phyloP scores from a whole-genome alignment of 2,113 vertebrate species.

The Cochlearius cochlearius region DNA sequence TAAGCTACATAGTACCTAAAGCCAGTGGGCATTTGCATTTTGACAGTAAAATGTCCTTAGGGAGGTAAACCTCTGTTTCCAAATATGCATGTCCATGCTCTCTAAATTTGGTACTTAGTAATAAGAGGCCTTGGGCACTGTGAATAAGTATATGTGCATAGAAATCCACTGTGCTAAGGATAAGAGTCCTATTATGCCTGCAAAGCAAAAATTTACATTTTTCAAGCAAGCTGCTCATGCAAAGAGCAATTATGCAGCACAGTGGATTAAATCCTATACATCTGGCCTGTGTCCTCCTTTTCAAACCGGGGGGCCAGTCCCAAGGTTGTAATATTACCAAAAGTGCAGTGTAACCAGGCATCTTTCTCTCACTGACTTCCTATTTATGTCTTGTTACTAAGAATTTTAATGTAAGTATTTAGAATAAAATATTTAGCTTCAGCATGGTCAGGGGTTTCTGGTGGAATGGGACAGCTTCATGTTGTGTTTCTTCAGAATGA shows the following conservation, averaged over 20 bases:
- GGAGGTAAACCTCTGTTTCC: neutral
- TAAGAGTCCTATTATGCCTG: neutral
- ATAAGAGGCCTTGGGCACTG: neutral
- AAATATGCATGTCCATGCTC: neutral
- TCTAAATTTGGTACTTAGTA: neutral
- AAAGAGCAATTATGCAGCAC: neutral
- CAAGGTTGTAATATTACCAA: neutral
- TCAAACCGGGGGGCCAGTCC: neutral
- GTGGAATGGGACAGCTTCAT: neutral
- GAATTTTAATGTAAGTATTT: neutral
- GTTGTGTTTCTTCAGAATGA: neutral
- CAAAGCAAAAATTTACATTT: conserved; percentile 15
- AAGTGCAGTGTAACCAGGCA: neutral
- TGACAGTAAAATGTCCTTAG: neutral
- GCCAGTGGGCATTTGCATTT: neutral
- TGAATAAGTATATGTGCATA: neutral
- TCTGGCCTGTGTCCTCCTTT: neutral
- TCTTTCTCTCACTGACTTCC: neutral
- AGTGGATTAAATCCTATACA: neutral
- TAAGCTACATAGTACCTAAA: neutral
- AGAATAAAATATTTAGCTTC: neutral
- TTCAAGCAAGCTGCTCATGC: neutral
- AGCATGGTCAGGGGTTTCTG: neutral
- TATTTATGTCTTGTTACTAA: neutral
- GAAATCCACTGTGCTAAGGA: neutral